Conservation (phyloP, 2,113 vertebrate genomes). For the Tupaia chinensis region DNA sequence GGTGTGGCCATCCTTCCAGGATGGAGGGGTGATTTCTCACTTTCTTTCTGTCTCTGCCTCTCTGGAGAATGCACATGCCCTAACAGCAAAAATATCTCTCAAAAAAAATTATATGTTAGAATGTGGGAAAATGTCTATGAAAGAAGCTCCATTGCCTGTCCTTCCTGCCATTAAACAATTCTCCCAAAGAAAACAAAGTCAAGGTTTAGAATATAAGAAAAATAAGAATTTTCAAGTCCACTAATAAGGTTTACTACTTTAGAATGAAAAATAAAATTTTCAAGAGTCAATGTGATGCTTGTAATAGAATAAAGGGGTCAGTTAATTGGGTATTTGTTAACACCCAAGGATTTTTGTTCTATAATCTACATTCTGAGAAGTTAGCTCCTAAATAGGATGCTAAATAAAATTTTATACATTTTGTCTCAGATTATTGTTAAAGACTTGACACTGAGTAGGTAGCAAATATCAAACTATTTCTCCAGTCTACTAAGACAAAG, state of each 20-base stretch:
- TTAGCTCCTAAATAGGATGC: background rate
- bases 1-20: too few relatives aligned
- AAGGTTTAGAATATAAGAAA: background rate
- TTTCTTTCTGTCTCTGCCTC: too few relatives aligned
- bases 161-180: background rate
- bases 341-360: background rate
- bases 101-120: background rate
- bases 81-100: too few relatives aligned
- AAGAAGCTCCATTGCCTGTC: background rate
- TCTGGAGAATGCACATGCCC: too few relatives aligned
- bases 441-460: background rate
- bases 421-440: background rate
- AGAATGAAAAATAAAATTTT: constrained; percentile 35
- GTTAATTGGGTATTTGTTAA: background rate
- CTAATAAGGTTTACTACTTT: background rate
- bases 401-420: background rate
- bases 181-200: background rate
- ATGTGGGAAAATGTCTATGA: background rate
- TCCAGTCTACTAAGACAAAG: background rate
- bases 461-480: background rate
- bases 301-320: background rate
- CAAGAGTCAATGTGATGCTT: background rate
- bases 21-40: too few relatives aligned
- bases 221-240: background rate
- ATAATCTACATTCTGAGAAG: background rate